Evolutionary conservation across 2,113 vertebrate species (phyloP), one percentile per base, ranked within the genome.

Genomic region (Cnemophilus loriae): DNA sequence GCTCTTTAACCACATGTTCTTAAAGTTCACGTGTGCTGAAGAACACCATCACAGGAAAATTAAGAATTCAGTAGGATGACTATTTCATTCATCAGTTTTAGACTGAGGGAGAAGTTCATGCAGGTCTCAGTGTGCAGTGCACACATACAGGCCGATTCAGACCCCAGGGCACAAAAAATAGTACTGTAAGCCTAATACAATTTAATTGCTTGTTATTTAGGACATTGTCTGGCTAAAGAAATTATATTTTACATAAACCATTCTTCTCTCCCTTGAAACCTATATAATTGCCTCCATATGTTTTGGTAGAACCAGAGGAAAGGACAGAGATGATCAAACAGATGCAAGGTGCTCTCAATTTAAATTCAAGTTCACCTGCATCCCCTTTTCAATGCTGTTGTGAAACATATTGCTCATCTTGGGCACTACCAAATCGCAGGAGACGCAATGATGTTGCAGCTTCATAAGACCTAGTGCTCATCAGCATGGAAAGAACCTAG

Each of bases 41-140:
- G 80, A 95, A 93, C 32, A 97, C 71, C 61, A 97, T 82, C 87
- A 93, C 63, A 82, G 90, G 69, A 93, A 95, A 97, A 97, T 79
- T 50, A 97, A 94, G 93, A 96, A 90, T 97, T 96, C 90, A 60
- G 87, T 20, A 71, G 84, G 91, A 97, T 73, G 81, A 94, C 50
- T 94, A 83, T 94, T 96, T 97, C 83, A 87, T 94, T 97, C 96
- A 95, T 94, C 95, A 94, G 20, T 95, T 96, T 92, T 71, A 96
- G 77, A 96, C 39, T 93, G 96, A 96, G 95, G 35, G 80, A 90
- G 67, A 92, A 95, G 61, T 67, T 77, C 81, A 93, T 0, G 0
- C 33, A 89, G 68, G 74, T 78, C 44, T 89, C 56, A 16, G 35
- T 57, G 75, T 67, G 50, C 88, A 73, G 84, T 41, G 82, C 65